phyloP scores from a whole-genome alignment of 2,888 invertebrate species.

The Mayetiola destructor region DNA sequence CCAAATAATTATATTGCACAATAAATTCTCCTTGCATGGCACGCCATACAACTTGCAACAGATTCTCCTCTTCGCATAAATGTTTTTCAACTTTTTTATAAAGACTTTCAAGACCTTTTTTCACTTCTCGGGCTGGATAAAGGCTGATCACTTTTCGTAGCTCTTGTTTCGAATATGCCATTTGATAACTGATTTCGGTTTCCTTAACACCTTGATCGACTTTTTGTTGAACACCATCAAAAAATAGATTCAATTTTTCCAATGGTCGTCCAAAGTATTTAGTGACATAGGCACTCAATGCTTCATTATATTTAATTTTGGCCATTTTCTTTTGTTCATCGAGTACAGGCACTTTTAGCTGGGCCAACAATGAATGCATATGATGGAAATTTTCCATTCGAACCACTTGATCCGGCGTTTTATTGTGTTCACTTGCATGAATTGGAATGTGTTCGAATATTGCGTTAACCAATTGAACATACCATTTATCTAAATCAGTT shows the following conservation, averaged over 20 bases:
- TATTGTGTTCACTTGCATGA: constrained; percentile 70
- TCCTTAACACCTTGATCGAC: constrained; percentile 90
- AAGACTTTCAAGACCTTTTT: constrained; percentile 79
- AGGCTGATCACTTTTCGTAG: constrained; percentile 84
- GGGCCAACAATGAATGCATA: constrained; percentile 70
- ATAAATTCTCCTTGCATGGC: constrained; percentile 99
- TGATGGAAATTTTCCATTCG: constrained; percentile 96
- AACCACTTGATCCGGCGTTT: constrained; percentile 83
- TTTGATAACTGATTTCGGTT: constrained; percentile 94
- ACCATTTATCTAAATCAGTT: constrained; percentile 87
- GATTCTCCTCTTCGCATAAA: constrained; percentile 83
- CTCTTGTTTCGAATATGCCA: constrained; percentile 94
- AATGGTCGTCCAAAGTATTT: constrained; percentile 87
- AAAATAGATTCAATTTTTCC: constrained; percentile 84
- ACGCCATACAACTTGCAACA: constrained; percentile 93
- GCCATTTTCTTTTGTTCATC: constrained; percentile 81
- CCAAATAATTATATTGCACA: constrained; percentile 84
- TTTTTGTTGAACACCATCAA: constrained; percentile 89
- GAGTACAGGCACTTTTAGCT: constrained; percentile 77
- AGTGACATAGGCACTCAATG: constrained; percentile 80
- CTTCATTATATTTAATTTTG: constrained; percentile 77
- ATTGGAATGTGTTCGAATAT: constrained; percentile 70
- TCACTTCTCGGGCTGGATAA: constrained; percentile 87
- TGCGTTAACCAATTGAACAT: constrained; percentile 59
- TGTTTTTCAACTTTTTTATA: constrained; percentile 97